phyloP scores from a whole-genome alignment of 2,113 vertebrate species.

The Eulemur macaco region DNA sequence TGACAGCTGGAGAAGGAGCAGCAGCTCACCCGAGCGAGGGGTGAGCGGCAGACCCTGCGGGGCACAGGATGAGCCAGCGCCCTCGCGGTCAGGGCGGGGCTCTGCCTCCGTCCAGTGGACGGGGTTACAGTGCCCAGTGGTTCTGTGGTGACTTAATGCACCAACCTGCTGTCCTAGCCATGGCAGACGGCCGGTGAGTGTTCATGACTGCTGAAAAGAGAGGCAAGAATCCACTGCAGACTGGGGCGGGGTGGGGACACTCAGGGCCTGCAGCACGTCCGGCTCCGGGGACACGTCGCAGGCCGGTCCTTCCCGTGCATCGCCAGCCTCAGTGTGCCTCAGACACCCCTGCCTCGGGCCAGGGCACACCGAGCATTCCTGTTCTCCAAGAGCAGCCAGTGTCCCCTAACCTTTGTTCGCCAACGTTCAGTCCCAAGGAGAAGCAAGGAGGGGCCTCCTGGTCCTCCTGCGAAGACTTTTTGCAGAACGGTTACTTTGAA shows the following conservation, averaged over 20 bases:
- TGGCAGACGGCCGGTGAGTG: not conserved
- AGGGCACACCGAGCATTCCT: not conserved
- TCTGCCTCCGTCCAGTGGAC: not conserved
- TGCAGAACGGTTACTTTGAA: not conserved
- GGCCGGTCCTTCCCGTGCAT: no score
- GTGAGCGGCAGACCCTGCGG: not conserved
- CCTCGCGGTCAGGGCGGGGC: no score
- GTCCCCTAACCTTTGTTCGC: not conserved
- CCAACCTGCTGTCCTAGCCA: no score
- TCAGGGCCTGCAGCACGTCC: not conserved
- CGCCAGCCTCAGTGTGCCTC: not conserved
- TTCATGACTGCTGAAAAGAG: not conserved
- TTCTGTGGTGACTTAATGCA: not conserved
- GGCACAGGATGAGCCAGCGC: accelerated
- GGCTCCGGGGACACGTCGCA: not conserved
- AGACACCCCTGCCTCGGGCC: not conserved
- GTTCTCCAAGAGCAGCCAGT: not conserved
- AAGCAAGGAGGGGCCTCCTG: not conserved
- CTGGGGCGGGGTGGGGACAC: no score
- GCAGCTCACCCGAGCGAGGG: not conserved
- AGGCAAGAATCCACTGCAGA: no score
- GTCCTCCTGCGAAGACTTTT: not conserved
- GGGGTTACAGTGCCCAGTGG: not conserved
- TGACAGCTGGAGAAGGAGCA: not conserved
- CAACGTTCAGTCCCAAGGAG: accelerated